Percentiles rank a stretch among this genome's conserved stretches.
Conservation (phyloP, 1,140 invertebrate species). For the Chionoecetes opilio region DNA sequence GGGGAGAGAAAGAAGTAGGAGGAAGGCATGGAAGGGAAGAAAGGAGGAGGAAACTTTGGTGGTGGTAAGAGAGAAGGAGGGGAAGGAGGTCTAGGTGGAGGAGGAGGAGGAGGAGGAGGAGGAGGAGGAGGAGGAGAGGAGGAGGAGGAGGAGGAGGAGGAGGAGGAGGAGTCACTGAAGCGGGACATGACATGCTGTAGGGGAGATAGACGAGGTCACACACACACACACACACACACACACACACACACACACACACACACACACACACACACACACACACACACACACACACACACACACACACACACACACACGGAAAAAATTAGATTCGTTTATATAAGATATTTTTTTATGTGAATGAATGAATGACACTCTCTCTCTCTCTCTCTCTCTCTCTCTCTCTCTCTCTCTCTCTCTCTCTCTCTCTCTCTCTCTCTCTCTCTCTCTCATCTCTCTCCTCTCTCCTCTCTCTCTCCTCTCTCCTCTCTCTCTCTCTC, state of each 20-base stretch:
- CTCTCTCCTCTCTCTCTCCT: neutral
- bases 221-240: too few relatives aligned
- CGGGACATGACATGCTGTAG: neutral
- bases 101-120: neutral
- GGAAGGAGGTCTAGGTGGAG: too few relatives aligned
- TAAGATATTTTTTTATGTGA: too few relatives aligned
- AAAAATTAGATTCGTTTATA: too few relatives aligned
- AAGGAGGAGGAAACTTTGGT: constrained; percentile 4
- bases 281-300: too few relatives aligned
- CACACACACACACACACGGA: too few relatives aligned
- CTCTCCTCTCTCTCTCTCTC: neutral
- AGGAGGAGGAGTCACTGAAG: neutral
- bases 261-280: too few relatives aligned
- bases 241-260: too few relatives aligned
- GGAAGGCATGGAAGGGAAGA: neutral
- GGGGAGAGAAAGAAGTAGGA: neutral
- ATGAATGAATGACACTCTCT: too few relatives aligned
- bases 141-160: neutral
- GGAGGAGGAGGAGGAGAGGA: neutral
- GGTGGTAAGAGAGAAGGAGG: neutral
- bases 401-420: constrained; percentile 8
- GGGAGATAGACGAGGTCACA: neutral
- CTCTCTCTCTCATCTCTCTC: neutral
- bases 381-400: constrained; percentile 8
- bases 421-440: neutral